Base-by-base conservation (phyloP, 2,113 vertebrate species). In the Orientallactaga bullata region DNA sequence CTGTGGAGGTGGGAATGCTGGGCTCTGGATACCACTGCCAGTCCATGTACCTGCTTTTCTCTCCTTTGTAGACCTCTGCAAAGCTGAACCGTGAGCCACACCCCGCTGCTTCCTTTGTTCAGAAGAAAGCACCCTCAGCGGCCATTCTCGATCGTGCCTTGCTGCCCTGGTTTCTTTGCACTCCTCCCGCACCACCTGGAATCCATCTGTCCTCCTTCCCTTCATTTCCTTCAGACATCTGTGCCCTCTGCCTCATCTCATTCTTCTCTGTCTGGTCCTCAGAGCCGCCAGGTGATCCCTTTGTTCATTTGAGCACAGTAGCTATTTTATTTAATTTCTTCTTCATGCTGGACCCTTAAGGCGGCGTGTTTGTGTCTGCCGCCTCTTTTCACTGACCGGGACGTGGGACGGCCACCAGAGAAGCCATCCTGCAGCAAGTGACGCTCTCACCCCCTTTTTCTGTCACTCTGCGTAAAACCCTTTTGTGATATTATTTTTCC, bases 281-380 rank as follows among this genome's bases (percentile, higher is more conserved):
- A 2, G 0, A n/a, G 42, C 21, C 16, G 39, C 72, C 84, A 21
- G 63, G n/a, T 73, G 71, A 37, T 61, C 32, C 16, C 21, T 73
- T 86, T 80, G 63, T 58, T 79, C 93, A 23, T 24, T 47, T 18
- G 37, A 30, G 28, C 66, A 18, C 66, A 26, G 16, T 32, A 16
- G n/a, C 26, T 71, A 32, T 42, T 78, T 85, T 61, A 32, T 83
- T 90, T 85, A 63, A 74, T 78, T 90, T 82, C 71, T 74, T 24
- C 21, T 51, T 93, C 35, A 7, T 30, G 39, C 42, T 80, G 51
- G 83, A 12, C 55, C 30, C 63, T 47, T 82, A 80, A 32, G 69
- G 10, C 61, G 66, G 10, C 5, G 2, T 2, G 11, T 5, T 47
- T 78, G 23, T 72, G 30, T 12, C 39, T 30, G 39, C 30, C 0